Base-by-base conservation (phyloP, 2,888 invertebrate species). In the Cryptocheilus praepositus region DNA sequence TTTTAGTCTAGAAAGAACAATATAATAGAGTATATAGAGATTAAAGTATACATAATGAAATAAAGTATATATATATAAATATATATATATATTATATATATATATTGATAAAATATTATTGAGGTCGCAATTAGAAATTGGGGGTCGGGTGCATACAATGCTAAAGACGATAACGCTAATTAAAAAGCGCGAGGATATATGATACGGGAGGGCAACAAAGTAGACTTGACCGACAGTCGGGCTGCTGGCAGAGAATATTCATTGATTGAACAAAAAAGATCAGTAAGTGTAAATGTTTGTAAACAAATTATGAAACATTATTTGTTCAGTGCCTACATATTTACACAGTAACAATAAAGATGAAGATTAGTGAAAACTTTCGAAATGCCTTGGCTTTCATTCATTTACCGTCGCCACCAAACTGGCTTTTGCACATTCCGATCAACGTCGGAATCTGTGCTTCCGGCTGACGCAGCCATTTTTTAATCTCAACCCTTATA, bases 261-360 rank as follows among this genome's bases (percentile, higher is more conserved):
- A 83, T 82, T 85, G 80, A 84, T 85, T 84, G 84, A 85, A 85
- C 81, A 84, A 82, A 84, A 73, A 79, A 74, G 77, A 86, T 85
- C 86, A 84, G 84, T 87, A 86, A 85, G 79, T 88, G 88, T 88
- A 88, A 87, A 88, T 88, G 87, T 87, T 87, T 88, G 86, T 87
- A 88, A 88, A 88, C 87, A 87, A 86, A 87, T 87, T 86, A 87
- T 87, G 85, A 88, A 87, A 88, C 85, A 88, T 88, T 88, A 88
- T 88, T 88, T 88, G 88, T 88, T 88, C 88, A 88, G 87, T 88
- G 87, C 87, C 87, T 88, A 88, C 87, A 88, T 87, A 87, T 87
- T 87, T 85, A 87, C 86, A 87, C 86, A 85, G 84, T 86, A 87
- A 87, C 85, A 87, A 88, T 86, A 86, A 86, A 87, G 85, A 87